Base-by-base conservation (phyloP, 92 coral and sea anemone species). In the Epizoanthus scotinus region DNA sequence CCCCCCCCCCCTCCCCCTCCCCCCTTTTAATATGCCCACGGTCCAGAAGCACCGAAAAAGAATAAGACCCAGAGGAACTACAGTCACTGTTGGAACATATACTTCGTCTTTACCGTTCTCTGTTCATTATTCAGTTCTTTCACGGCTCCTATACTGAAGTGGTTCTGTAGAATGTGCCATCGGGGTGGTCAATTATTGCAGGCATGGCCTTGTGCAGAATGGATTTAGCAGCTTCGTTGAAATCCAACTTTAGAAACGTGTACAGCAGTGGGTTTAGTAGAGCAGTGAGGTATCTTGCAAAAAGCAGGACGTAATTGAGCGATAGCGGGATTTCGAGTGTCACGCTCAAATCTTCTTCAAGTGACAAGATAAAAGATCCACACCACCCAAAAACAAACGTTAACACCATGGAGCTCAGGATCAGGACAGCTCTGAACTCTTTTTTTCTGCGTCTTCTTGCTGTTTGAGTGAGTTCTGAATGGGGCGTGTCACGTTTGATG, bases 371-470 rank as follows among this genome's bases (percentile, higher is more conserved):
- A 38, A 86, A 86, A 21, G 67, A 81, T 28, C 84, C 78, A 24
- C 83, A 86, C 89, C 89, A 86, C 2, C 89, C 89, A 49, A 75
- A 40, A 8, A 81, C 47, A 61, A 80, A 86, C 15, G 86, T 86
- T 18, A 86, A 26, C 7, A 86, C 79, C 89, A 86, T 86, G 7
- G 85, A 71, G 15, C 70, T 84, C 36, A 80, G 78, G 50, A 86
- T 86, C 3, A 81, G 24, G 25, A 86, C 61, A 4, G 85, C 89
- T 44, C 89, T 73, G 18, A 81, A 54, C 56, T 86, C 89, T 64
- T 66, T 86, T 27, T 57, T 60, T 55, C 78, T 83, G 38, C 68
- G 72, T 36, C 25, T 81, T 34, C 83, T 54, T 42, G 83, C 57
- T 3, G 81, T 34, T 15, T 70, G 36, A 3, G 84, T 74, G 70